Percentiles rank a stretch among this genome's conserved stretches.
Evolutionary conservation across 2,113 vertebrate species (phyloP).

Genomic region (Muntiacus muntjak): DNA sequence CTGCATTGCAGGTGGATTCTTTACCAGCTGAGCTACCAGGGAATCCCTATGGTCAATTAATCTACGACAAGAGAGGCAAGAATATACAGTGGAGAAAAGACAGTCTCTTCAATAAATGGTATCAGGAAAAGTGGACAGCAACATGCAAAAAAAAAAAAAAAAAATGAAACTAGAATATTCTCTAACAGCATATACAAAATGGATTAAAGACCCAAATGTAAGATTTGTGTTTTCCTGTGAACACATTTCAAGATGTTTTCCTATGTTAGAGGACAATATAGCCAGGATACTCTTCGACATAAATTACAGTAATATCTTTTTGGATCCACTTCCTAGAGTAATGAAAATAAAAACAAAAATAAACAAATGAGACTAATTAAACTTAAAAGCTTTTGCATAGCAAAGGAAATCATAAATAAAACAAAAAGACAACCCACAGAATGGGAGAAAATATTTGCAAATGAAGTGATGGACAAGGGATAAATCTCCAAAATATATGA

Average conservation of each 20-base stretch:
- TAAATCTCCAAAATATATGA: background rate
- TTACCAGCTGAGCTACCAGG: background rate
- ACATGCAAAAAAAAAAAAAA: background rate
- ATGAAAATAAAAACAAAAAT: background rate
- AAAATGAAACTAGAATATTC: background rate
- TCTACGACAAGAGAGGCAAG: background rate
- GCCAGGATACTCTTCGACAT: background rate
- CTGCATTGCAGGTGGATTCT: background rate
- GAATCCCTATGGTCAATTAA: background rate
- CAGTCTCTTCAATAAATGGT: background rate
- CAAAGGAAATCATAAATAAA: background rate
- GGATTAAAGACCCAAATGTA: background rate
- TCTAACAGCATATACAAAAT: background rate
- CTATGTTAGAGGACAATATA: background rate
- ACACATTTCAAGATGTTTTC: background rate
- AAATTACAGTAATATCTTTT: background rate
- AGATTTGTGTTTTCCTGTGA: background rate
- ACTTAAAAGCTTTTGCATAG: background rate
- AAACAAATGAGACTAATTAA: background rate
- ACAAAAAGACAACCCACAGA: background rate
- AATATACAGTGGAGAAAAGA: background rate
- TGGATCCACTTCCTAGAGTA: background rate
- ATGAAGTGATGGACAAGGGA: background rate
- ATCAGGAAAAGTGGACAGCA: background rate
- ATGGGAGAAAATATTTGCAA: background rate